A percentile compares a stretch with the other conserved stretches of the same genome.
Conservation (phyloP, 2,888 invertebrate species). For the Merodon equestris region DNA sequence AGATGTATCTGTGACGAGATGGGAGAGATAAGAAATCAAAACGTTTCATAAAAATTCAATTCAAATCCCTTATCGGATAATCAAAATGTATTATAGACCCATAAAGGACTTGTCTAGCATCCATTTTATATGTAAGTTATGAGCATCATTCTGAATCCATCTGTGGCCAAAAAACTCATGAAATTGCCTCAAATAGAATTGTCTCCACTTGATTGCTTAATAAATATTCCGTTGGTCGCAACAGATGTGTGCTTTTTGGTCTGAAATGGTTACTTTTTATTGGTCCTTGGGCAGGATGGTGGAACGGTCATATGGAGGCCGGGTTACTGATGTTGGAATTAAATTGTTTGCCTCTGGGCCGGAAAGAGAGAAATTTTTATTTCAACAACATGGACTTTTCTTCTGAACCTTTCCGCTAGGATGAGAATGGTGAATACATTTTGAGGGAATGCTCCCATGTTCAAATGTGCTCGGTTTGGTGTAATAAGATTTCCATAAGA, state of each 20-base stretch:
- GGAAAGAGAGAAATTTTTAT: too few relatives aligned
- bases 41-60: conserved; percentile 19
- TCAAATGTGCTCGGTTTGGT: too few relatives aligned
- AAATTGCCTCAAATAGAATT: conserved; percentile 7
- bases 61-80: conserved; percentile 8
- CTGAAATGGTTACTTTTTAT: too few relatives aligned
- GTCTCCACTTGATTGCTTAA: conserved; percentile 53
- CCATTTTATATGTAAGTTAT: conserved; percentile 40
- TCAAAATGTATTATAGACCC: conserved; percentile 24
- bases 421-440: too few relatives aligned
- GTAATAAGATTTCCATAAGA: too few relatives aligned
- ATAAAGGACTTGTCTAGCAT: conserved; percentile 26
- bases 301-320: too few relatives aligned
- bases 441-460: too few relatives aligned
- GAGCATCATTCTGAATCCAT: conserved; percentile 22
- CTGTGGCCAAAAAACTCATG: conserved; percentile 30
- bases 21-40: conserved; percentile 1
- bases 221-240: conserved; percentile 54
- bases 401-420: too few relatives aligned
- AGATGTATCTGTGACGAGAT: conserved; percentile 43
- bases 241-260: conserved; percentile 23
- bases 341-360: too few relatives aligned
- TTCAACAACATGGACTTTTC: too few relatives aligned
- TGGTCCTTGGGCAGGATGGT: too few relatives aligned
- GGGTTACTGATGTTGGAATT: too few relatives aligned